Percentiles rank a stretch among this genome's conserved stretches.
Evolutionary conservation across 2,888 invertebrate species (phyloP).

Genomic region (Stenoptilia bipunctidactyla): DNA sequence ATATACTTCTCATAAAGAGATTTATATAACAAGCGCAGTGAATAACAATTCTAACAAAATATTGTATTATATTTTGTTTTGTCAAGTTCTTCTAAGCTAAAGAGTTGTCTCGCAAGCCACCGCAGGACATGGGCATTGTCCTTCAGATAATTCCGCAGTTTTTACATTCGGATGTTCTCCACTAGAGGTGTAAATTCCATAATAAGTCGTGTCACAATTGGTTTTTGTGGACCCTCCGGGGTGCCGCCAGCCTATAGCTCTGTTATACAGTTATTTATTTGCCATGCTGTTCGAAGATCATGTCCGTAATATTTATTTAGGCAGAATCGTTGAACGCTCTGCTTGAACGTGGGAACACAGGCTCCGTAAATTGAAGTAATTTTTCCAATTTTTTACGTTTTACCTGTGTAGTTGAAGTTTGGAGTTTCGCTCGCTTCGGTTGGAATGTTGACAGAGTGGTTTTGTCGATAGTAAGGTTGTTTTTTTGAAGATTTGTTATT

Average conservation of each 20-base stretch:
- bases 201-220: conserved; percentile 39
- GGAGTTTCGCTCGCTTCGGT: no score
- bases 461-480: no score
- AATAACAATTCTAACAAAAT: no score
- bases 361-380: no score
- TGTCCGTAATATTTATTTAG: conserved; percentile 45
- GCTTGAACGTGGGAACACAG: conserved; percentile 35
- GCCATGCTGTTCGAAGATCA: conserved; percentile 31
- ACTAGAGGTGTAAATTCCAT: conserved; percentile 50
- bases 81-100: no score
- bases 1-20: no score
- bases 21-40: no score
- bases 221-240: conserved; percentile 32
- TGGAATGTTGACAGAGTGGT: no score
- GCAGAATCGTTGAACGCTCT: conserved; percentile 38
- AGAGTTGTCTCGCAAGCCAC: conserved; percentile 14
- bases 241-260: conserved; percentile 24
- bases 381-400: no score
- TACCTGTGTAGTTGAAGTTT: no score
- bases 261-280: conserved; percentile 48
- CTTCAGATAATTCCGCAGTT: conserved; percentile 1
- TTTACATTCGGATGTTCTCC: conserved; percentile 25
- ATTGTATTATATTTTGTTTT: no score
- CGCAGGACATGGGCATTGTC: conserved; percentile 18
- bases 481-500: no score